Evolutionary conservation across 2,113 vertebrate genomes (phyloP).

Genomic region (Pomatorhinus ruficollis): DNA sequence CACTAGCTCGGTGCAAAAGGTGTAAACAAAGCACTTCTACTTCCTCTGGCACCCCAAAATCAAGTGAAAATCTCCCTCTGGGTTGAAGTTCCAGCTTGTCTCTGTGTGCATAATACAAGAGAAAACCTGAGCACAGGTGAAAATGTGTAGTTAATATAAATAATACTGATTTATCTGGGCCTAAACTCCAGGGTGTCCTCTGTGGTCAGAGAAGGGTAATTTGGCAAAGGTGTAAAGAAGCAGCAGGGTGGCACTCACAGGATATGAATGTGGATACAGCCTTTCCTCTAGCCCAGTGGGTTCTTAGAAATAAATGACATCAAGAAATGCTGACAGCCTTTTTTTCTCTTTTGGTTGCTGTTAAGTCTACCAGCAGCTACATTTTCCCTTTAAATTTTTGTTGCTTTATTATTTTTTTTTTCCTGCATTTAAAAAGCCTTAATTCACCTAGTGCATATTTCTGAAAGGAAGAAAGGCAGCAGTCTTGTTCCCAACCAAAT

Average conservation of each 20-base stretch:
- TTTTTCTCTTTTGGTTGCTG: background rate
- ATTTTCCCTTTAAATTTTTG: background rate
- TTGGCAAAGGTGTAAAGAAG: background rate
- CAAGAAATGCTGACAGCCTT: background rate
- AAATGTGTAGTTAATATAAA: background rate
- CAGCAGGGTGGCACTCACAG: rapidly evolving
- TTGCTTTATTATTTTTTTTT: background rate
- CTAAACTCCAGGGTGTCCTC: background rate
- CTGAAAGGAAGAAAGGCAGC: background rate
- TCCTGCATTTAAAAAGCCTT: background rate
- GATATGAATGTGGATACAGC: background rate
- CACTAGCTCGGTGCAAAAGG: background rate
- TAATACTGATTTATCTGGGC: background rate
- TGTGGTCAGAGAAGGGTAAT: background rate
- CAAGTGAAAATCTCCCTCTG: background rate
- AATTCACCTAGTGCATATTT: background rate
- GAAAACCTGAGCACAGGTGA: background rate
- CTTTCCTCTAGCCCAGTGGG: background rate
- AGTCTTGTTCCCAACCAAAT: background rate
- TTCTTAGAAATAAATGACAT: background rate
- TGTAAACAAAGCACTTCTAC: background rate
- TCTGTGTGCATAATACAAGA: background rate
- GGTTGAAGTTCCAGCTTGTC: background rate
- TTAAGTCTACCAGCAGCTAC: background rate
- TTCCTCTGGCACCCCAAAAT: background rate